These are phyloP conservation scores for Spinus pinus DNA, from an alignment of 2,797 vertebrate species.

Conservation along the genomic window DNA sequence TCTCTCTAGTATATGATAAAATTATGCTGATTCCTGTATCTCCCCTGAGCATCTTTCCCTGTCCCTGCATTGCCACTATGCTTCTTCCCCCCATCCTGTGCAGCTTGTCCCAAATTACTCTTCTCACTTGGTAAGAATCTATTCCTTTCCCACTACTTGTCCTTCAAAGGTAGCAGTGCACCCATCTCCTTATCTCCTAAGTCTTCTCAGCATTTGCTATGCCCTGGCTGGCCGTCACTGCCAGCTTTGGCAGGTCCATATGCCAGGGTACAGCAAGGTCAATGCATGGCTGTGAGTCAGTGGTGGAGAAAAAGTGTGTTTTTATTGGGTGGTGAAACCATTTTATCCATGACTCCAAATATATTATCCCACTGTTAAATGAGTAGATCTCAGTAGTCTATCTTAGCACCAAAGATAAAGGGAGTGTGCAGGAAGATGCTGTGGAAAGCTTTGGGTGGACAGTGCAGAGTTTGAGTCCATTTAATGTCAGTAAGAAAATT, in stretches of 20 bases:
- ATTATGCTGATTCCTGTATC: neutral
- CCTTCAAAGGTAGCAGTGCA: neutral
- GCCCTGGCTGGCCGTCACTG: neutral
- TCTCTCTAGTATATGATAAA: neutral
- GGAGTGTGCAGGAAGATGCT: neutral
- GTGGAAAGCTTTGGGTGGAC: neutral
- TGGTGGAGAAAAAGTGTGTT: neutral
- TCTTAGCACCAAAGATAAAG: neutral
- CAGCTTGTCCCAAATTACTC: neutral
- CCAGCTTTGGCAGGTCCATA: neutral
- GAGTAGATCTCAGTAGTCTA: neutral
- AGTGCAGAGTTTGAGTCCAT: neutral
- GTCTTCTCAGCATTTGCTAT: neutral
- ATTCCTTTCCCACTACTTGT: neutral
- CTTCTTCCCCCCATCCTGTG: rapidly evolving
- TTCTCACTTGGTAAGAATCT: neutral
- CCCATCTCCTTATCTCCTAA: neutral
- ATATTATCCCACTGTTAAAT: neutral
- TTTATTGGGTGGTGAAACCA: neutral
- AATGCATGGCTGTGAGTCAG: neutral
- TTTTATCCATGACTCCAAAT: neutral
- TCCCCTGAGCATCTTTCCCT: neutral
- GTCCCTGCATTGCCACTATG: neutral
- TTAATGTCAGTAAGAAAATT: neutral
- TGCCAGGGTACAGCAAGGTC: neutral